Evolutionary conservation across 2,797 vertebrate species (phyloP).

Genomic region (Gallirallus australis): DNA sequence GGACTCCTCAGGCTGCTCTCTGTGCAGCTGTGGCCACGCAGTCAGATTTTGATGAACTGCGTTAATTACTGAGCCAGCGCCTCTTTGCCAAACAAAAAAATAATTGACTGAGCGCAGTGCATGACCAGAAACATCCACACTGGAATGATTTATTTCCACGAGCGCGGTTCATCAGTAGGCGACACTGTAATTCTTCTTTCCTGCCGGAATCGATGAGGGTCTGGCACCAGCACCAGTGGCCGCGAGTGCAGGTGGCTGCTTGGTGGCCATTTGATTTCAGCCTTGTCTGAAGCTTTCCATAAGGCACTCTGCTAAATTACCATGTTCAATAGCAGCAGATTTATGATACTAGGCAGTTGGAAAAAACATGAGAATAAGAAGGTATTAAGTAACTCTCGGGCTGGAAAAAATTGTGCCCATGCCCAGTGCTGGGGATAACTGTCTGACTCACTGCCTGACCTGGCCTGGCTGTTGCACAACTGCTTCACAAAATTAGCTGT

Average conservation of each 20-base stretch:
- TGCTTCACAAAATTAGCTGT: background rate
- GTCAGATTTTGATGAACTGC: background rate
- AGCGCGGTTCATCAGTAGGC: background rate
- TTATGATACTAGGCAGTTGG: background rate
- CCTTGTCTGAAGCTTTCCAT: background rate
- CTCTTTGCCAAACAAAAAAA: background rate
- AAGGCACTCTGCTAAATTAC: background rate
- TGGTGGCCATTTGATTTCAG: background rate
- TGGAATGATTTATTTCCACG: background rate
- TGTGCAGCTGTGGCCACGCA: background rate
- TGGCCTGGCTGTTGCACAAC: background rate
- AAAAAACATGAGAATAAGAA: background rate
- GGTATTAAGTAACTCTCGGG: background rate
- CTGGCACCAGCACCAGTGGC: fast-evolving
- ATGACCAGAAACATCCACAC: fast-evolving
- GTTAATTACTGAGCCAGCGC: background rate
- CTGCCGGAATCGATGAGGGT: background rate
- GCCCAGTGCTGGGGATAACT: background rate
- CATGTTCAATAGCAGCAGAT: background rate
- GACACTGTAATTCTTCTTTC: background rate
- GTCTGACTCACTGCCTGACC: background rate
- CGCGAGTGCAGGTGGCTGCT: fast-evolving
- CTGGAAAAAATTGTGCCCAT: background rate
- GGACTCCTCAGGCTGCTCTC: background rate
- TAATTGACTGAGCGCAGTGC: background rate